These are phyloP conservation scores for Odontomachus brunneus DNA, from an alignment of 1,140 invertebrate species.

Conservation along the genomic window DNA sequence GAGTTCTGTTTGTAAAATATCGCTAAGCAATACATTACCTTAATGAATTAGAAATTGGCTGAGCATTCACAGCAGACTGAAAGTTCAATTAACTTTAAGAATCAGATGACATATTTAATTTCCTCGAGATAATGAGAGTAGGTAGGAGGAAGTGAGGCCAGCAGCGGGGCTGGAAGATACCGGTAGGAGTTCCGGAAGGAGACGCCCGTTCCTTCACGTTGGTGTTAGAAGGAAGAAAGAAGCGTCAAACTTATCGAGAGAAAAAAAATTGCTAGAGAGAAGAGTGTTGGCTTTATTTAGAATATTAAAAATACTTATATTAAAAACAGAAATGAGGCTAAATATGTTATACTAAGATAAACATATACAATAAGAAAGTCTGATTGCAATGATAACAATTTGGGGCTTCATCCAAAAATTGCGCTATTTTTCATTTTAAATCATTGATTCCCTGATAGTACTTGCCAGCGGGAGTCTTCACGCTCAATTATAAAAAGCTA, in stretches of 20 bases:
- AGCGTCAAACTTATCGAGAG: constrained; percentile 76
- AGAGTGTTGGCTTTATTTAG: constrained; percentile 61
- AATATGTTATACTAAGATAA: neutral
- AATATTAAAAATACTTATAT: constrained; percentile 67
- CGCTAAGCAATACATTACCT: constrained; percentile 74
- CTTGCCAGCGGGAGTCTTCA: no score
- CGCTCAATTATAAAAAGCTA: no score
- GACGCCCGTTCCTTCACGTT: constrained; percentile 67
- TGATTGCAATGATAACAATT: neutral
- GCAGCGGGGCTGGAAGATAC: constrained; percentile 73
- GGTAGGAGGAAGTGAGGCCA: constrained; percentile 71
- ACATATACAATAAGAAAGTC: neutral
- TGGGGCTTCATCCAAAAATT: neutral
- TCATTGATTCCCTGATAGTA: neutral
- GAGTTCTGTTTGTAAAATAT: no score
- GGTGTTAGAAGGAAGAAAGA: constrained; percentile 67
- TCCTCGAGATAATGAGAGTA: constrained; percentile 82
- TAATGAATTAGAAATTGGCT: constrained; percentile 81
- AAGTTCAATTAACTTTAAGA: constrained; percentile 83
- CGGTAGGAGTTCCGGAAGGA: constrained; percentile 79
- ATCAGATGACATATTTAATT: constrained; percentile 84
- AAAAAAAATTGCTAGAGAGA: constrained; percentile 35
- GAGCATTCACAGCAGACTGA: constrained; percentile 73
- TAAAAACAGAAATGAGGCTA: neutral
- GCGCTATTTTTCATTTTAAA: neutral